Evolutionary conservation across 1,140 invertebrate species (phyloP).

Genomic region (Formica exsecta): DNA sequence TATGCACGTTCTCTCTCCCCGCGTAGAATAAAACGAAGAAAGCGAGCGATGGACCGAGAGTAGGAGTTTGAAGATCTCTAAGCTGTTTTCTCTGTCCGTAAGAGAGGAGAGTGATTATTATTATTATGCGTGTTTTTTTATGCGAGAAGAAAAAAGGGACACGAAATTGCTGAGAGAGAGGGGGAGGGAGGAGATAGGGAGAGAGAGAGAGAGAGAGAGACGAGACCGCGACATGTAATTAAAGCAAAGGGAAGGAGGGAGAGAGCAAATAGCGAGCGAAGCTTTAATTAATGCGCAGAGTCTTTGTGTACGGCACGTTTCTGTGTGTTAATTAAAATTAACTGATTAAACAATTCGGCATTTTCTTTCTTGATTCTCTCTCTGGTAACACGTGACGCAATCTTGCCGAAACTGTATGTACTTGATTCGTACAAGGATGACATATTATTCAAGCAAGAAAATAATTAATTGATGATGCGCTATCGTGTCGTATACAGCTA

Average conservation of each 20-base stretch:
- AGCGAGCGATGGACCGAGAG: constrained; percentile 26
- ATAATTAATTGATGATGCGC: constrained; percentile 72
- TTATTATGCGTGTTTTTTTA: not conserved
- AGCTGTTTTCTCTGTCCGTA: constrained; percentile 26
- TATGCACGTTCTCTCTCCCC: not conserved
- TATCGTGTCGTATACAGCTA: constrained; percentile 55
- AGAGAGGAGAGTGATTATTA: constrained; percentile 35
- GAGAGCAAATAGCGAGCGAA: constrained; percentile 58
- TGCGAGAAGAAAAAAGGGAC: constrained; percentile 3
- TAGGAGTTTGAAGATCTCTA: constrained; percentile 40
- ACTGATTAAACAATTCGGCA: constrained; percentile 58
- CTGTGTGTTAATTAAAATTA: constrained; percentile 63
- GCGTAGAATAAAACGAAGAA: constrained; percentile 37
- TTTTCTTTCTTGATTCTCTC: not conserved
- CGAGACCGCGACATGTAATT: too few species aligned
- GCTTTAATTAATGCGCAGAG: constrained; percentile 57
- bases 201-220: not conserved
- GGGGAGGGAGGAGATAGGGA: not conserved
- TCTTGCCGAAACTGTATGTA: not conserved
- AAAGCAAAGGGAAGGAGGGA: not conserved
- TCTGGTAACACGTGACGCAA: constrained; percentile 13
- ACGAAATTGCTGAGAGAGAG: constrained; percentile 9
- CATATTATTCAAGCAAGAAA: constrained; percentile 44
- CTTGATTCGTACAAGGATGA: not conserved
- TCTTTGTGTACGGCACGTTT: constrained; percentile 47